These are phyloP conservation scores for Centropus bengalensis DNA, from an alignment of 2,113 vertebrate species.

Conservation along the genomic window DNA sequence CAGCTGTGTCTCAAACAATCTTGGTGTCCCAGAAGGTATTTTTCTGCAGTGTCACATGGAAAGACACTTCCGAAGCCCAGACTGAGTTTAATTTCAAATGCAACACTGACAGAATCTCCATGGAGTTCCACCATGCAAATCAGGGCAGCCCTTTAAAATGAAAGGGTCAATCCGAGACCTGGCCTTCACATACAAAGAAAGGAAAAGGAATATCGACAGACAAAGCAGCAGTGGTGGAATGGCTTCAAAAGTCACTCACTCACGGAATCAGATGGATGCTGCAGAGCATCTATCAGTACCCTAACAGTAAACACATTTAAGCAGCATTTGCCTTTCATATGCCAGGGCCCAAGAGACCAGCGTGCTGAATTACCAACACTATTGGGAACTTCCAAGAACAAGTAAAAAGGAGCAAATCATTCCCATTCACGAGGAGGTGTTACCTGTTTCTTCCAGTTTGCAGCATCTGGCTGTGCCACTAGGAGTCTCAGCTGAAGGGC, in stretches of 20 bases:
- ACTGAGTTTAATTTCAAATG: neutral
- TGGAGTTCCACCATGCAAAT: neutral
- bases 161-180: neutral
- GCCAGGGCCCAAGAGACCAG: neutral
- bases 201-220: neutral
- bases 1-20: neutral
- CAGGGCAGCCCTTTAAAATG: neutral
- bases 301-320: neutral
- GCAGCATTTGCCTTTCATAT: neutral
- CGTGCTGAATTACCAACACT: neutral
- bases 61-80: neutral
- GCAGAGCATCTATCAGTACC: neutral
- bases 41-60: neutral
- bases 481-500: neutral
- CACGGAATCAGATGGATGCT: neutral
- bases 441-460: neutral
- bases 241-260: neutral
- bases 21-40: neutral
- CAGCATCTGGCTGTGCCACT: neutral
- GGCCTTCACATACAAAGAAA: neutral
- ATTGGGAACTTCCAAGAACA: neutral
- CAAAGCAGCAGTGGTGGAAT: neutral
- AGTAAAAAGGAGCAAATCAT: neutral
- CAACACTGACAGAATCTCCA: neutral
- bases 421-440: neutral